Base-by-base conservation (phyloP, 2,888 invertebrate genomes). In the Odontocerum albicorne region DNA sequence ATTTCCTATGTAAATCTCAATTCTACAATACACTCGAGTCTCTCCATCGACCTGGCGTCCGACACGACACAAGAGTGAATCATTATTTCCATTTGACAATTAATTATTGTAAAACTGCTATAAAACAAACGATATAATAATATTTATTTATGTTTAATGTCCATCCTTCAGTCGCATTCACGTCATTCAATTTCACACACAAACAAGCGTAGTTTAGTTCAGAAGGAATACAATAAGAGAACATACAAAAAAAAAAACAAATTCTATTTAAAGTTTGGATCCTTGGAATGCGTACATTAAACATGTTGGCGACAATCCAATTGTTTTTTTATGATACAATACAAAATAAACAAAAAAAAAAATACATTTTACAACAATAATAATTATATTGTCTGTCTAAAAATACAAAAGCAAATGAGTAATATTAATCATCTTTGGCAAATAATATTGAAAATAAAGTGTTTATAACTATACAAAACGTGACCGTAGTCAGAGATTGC, bases 1-100 rank as follows among this genome's bases (percentile, higher is more conserved):
- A 59, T 55, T 54, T 46, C 38, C 57, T 58, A 58, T 54, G 50
- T 46, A 56, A 56, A 58, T 47, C 36, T 44, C 46, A 16, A 31
- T 31, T 49, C 57, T 57, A 57, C 57, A 49, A 53, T 57, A 57
- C 44, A 52, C 31, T 39, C 44, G 32, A 52, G 22, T 27, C 20
- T 27, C 32, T 32, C 31, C 20, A 19, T 13, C 33, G 16, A 19
- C 12, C 19, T 12, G 45, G 32, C 12, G 16, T n/a, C 10, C 15
- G 45, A n/a, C 12, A 12, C 16, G 17, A 17, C 21, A 42, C 21
- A 21, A 42, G 20, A 42, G 19, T 17, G 19, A 17, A 19, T 27
- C 6, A 27, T 10, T 10, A 27, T 7, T 10, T 27, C 27, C 27
- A 10, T 7, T 4, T 10, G 27, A 27, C 27, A 27, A 27, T 10